Evolutionary conservation across 2,888 invertebrate species (phyloP).

Genomic region (Acheta domesticus): DNA sequence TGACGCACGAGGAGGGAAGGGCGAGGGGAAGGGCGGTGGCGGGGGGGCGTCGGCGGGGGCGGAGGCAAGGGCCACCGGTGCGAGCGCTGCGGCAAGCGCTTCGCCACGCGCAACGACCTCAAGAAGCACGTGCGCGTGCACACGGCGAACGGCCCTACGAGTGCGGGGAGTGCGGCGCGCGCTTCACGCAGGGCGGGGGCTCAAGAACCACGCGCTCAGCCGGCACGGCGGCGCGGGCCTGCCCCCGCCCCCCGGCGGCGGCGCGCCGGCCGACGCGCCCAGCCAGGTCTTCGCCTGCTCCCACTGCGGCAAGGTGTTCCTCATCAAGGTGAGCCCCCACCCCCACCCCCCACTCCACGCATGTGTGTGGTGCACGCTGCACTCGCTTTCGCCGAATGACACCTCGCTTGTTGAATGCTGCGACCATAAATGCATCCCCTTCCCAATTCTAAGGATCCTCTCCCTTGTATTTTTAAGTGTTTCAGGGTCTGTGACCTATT

Average conservation of each 20-base stretch:
- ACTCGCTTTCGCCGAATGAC: too few species aligned
- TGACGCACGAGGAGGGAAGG: background rate
- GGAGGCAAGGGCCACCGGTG: constrained; percentile 49
- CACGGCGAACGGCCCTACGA: constrained; percentile 60
- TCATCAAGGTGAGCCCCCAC: constrained; percentile 53
- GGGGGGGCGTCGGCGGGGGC: background rate
- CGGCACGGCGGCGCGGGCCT: constrained; percentile 47
- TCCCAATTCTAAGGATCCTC: too few species aligned
- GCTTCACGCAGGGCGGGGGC: constrained; percentile 63
- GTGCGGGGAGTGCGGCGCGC: constrained; percentile 61
- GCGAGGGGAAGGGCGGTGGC: background rate
- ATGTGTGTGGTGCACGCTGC: too few species aligned
- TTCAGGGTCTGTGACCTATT: too few species aligned
- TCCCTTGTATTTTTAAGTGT: too few species aligned
- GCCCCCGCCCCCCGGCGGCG: background rate
- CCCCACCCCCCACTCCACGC: too few species aligned
- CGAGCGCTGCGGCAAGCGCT: constrained; percentile 61
- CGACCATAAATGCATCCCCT: too few species aligned
- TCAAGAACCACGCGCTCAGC: constrained; percentile 61
- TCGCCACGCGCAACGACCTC: constrained; percentile 62
- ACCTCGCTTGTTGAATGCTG: too few species aligned
- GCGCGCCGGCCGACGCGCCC: background rate
- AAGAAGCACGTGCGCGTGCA: constrained; percentile 66
- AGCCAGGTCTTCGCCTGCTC: constrained; percentile 60
- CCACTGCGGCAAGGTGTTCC: constrained; percentile 72